phyloP scores from a whole-genome alignment of 2,797 vertebrate species.

The Lindbergichthys nudifrons region DNA sequence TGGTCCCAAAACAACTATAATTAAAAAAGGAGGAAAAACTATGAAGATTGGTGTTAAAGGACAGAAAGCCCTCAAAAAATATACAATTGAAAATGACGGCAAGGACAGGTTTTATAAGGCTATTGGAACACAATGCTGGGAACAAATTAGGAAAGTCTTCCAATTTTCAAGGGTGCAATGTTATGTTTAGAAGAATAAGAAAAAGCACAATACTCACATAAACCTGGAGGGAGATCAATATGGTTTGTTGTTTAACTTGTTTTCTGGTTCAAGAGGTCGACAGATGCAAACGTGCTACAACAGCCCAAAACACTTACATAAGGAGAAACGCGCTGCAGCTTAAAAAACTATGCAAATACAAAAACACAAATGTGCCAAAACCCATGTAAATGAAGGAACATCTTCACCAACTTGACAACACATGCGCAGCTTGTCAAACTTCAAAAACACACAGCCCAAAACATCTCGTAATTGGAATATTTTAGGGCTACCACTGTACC shows the following conservation, averaged over 20 bases:
- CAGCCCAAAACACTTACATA: too few species aligned
- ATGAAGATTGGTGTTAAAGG: not conserved
- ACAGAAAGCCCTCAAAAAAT: not conserved
- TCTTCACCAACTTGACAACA: too few species aligned
- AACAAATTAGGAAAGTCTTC: not conserved
- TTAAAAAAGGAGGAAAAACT: not conserved
- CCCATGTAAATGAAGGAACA: too few species aligned
- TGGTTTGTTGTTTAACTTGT: not conserved
- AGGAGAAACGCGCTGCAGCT: too few species aligned
- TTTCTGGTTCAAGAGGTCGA: not conserved
- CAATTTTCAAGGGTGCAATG: not conserved
- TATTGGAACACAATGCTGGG: constrained; percentile 6
- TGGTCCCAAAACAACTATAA: not conserved
- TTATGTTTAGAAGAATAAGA: not conserved
- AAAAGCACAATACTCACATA: not conserved
- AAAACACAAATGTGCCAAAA: too few species aligned
- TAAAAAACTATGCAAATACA: too few species aligned
- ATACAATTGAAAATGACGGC: not conserved
- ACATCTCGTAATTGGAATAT: too few species aligned
- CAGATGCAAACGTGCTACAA: too few species aligned
- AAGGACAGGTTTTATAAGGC: not conserved
- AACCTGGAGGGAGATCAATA: not conserved
- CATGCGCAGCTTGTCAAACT: too few species aligned
- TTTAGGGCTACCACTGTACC: too few species aligned
- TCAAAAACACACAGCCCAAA: too few species aligned